Evolutionary conservation across 2,797 vertebrate species (phyloP).

Genomic region (Distichodus sexfasciatus): DNA sequence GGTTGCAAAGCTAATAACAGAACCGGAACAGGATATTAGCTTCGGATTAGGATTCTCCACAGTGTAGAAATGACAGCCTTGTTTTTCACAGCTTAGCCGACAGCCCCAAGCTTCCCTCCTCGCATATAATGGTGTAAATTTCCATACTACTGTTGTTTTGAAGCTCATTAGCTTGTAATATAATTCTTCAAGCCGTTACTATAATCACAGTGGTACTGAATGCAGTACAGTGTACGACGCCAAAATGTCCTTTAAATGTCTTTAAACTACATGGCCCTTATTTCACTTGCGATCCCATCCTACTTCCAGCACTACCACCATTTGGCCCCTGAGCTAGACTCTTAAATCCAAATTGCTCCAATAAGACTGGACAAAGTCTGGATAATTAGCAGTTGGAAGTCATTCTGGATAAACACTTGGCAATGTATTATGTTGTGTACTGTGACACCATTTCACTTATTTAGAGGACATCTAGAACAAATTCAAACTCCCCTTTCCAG

Average conservation of each 20-base stretch:
- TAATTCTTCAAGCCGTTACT: background rate
- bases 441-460: too few relatives aligned
- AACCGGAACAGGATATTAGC: constrained; percentile 1
- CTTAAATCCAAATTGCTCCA: too few relatives aligned
- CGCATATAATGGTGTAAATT: background rate
- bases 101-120: background rate
- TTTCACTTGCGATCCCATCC: background rate
- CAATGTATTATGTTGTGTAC: too few relatives aligned
- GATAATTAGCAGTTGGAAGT: too few relatives aligned
- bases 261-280: background rate
- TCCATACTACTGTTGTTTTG: background rate
- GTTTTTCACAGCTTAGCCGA: background rate
- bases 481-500: too few relatives aligned
- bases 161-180: too few relatives aligned
- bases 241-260: background rate
- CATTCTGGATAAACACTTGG: too few relatives aligned
- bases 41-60: constrained; percentile 2
- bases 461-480: too few relatives aligned
- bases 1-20: background rate
- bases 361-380: too few relatives aligned
- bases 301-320: background rate
- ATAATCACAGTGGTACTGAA: background rate
- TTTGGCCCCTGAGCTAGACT: too few relatives aligned
- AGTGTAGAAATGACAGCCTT: background rate
- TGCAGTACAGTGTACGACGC: background rate